phyloP scores from a whole-genome alignment of 2,113 vertebrate genomes.

The Pyrgilauda ruficollis region DNA sequence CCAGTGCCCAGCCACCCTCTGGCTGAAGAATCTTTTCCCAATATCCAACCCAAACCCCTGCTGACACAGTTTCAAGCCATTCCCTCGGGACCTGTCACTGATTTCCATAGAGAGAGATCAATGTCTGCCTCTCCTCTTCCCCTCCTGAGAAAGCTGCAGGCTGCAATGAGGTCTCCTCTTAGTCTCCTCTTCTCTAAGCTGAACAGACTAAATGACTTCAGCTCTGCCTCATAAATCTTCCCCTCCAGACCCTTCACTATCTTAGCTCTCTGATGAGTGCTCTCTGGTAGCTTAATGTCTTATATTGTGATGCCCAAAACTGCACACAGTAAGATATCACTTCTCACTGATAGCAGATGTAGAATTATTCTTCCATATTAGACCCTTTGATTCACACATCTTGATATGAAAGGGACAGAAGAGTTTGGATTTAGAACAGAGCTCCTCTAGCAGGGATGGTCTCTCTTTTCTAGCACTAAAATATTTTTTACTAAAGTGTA shows the following conservation, averaged over 20 bases:
- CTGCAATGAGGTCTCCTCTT: not conserved
- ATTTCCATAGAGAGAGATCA: not conserved
- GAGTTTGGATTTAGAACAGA: not conserved
- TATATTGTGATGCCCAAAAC: not conserved
- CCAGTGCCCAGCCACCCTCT: not conserved
- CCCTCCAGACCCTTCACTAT: not conserved
- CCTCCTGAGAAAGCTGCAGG: not conserved
- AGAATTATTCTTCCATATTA: not conserved
- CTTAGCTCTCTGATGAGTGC: not conserved
- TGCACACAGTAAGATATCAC: not conserved
- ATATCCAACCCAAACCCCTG: accelerated
- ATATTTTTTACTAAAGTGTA: not conserved
- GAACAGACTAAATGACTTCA: not conserved
- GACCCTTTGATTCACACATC: not conserved
- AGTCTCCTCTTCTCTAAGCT: not conserved
- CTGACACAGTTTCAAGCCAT: not conserved
- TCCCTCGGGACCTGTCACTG: not conserved
- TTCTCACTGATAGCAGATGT: not conserved
- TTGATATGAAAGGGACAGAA: not conserved
- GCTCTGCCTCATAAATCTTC: not conserved
- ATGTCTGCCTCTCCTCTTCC: not conserved
- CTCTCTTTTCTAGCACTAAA: not conserved
- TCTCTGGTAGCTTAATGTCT: not conserved
- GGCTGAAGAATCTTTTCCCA: not conserved
- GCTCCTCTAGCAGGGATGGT: not conserved